Evolutionary conservation across 2,113 vertebrate genomes (phyloP).

Genomic region (Cyanistes caeruleus): DNA sequence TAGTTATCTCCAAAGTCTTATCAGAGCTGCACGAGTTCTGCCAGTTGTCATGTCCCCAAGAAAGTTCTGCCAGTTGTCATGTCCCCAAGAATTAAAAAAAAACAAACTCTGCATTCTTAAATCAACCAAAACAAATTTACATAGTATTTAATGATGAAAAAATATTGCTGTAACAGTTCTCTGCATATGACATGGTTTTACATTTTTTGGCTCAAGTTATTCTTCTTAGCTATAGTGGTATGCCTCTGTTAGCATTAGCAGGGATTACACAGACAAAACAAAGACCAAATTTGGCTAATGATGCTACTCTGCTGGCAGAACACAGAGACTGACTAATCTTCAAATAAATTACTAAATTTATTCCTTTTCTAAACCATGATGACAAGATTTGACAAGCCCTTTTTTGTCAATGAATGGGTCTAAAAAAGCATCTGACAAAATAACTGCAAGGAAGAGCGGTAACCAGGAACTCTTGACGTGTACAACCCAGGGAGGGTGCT

Average conservation of each 20-base stretch:
- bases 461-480: neutral
- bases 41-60: too few relatives aligned
- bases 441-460: neutral
- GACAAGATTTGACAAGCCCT: neutral
- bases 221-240: neutral
- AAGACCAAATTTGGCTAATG: neutral
- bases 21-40: neutral
- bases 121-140: neutral
- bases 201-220: neutral
- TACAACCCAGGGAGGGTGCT: neutral
- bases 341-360: constrained; percentile 20
- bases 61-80: too few relatives aligned
- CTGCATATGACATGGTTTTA: neutral
- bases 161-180: neutral
- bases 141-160: neutral
- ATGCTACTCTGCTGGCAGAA: neutral
- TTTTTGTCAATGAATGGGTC: constrained; percentile 20
- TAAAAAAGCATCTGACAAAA: constrained; percentile 18
- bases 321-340: neutral
- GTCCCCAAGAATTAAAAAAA: neutral
- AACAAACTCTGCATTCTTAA: neutral
- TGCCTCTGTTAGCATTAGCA: neutral
- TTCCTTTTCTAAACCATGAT: neutral
- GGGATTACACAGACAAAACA: neutral
- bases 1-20: neutral